phyloP scores from a whole-genome alignment of 2,113 vertebrate genomes.

The Otus sunia region DNA sequence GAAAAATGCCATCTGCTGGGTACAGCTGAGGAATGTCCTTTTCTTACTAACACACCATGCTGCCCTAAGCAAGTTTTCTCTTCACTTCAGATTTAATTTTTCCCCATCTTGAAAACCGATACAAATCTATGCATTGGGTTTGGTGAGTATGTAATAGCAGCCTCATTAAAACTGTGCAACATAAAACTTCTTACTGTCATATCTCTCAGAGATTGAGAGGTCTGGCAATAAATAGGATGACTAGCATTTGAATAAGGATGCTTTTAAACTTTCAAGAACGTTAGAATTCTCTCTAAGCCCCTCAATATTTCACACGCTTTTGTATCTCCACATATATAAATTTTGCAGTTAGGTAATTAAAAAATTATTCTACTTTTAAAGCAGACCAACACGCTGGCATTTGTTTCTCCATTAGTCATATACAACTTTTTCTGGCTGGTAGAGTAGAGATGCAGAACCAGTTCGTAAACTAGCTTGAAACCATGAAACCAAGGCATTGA shows the following conservation, averaged over 20 bases:
- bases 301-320: background rate
- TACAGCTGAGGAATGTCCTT: conserved; percentile 45
- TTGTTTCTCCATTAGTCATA: background rate
- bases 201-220: background rate
- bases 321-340: background rate
- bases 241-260: background rate
- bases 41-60: background rate
- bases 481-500: background rate
- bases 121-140: background rate
- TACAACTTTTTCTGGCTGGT: background rate
- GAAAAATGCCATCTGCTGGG: conserved; percentile 69
- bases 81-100: background rate
- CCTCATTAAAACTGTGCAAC: background rate
- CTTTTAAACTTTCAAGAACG: background rate
- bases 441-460: background rate
- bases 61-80: background rate
- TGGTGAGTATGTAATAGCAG: background rate
- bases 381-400: background rate
- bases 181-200: background rate
- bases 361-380: background rate
- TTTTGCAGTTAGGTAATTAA: background rate
- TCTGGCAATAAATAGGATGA: background rate
- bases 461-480: background rate
- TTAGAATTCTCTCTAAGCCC: background rate
- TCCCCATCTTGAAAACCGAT: background rate